Base-by-base conservation (phyloP, 2,888 invertebrate genomes). In the Phyllotreta striolata region DNA sequence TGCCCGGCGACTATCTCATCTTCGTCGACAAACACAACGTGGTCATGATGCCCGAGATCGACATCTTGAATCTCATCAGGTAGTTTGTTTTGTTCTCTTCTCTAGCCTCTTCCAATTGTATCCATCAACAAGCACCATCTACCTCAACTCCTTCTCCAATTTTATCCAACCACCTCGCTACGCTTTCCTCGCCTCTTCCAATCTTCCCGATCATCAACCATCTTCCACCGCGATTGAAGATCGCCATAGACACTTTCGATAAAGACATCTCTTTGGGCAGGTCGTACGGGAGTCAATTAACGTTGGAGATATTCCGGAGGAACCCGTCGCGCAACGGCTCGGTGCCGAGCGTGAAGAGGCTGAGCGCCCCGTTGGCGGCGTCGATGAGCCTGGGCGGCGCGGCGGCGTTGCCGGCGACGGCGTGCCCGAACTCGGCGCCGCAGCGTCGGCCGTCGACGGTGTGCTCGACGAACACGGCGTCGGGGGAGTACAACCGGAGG, bases 21-120 rank as follows among this genome's bases (percentile, higher is more conserved):
- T 94, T 94, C 81, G 92, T 94, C 61, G 93, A 93, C 70, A 89
- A 90, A 78, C 90, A 91, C 78, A 95, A 94, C 79, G 92, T 95
- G 43, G 94, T 94, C 66, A 93, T 91, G 70, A 88, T 89, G 80
- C 88, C 89, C 0, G 89, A 93, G 88, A 88, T 90, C 73, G 89
- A 90, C 82, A 85, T 86, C 71, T 79, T 86, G 72, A 86, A 86
- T 81, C 79, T 86, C 76, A 86, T 82, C 66, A 80, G 80, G 85
- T 85, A 77, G 80, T 81, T 69, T 47, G 14, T 38, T 39, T 7
- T 61, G 38, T 8, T 13, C 37, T 6, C n/a, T 37, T 35, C 24
- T 4, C 24, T 3, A 24, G 24, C 24, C 24, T 24, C 24, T 24
- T 24, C 24, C 24, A 24, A 24, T 24, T 24, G 1, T 1, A 24